Evolutionary conservation across 2,888 invertebrate species (phyloP), one percentile per base, ranked within the genome.

Genomic region (Brachynemurus nebulosus): DNA sequence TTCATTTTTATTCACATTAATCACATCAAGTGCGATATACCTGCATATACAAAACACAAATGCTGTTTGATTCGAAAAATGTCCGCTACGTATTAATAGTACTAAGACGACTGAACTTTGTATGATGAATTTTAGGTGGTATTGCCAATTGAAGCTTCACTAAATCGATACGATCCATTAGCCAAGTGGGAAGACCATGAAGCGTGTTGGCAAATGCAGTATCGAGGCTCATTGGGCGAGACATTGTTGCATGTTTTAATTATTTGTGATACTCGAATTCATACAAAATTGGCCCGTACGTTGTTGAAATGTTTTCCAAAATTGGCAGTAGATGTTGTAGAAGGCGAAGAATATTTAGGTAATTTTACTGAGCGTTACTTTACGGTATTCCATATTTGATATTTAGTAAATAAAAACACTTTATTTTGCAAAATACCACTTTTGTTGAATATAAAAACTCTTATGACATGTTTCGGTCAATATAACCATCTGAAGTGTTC

Each of bases 141-240:
- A n/a, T 68, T 90, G 45, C 89, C 89, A 4, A 88, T 90, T 47
- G 89, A 90, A 62, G 86, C 88, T 0, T 86, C 84, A 0, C 66
- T 89, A 1, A 83, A 88, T 18, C 76, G 80, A 0, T 85, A 88
- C 58, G 91, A 92, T 61, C 90, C 91, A 0, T 67, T 91, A 18
- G 83, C 85, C 1, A 85, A 86, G 57, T 90, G 90, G 89, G 71
- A 71, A 49, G 89, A 91, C 59, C 91, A 92, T 64, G 84, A 86
- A 51, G 93, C 93, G 0, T 95, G 96, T 61, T 98, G 97, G 97
- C 90, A 93, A 63, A 88, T 98, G 84, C 86, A 90, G 57, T 90
- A 89, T 60, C 74, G 97, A 9, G 97, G 97, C 0, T 89, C 92
- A 0, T 70, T 97, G 1, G 97, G 97, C 0, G 97, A 98, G 67